phyloP scores from a whole-genome alignment of 53 echinoderm and acorn worm species.

The Mesocentrotus franciscanus region DNA sequence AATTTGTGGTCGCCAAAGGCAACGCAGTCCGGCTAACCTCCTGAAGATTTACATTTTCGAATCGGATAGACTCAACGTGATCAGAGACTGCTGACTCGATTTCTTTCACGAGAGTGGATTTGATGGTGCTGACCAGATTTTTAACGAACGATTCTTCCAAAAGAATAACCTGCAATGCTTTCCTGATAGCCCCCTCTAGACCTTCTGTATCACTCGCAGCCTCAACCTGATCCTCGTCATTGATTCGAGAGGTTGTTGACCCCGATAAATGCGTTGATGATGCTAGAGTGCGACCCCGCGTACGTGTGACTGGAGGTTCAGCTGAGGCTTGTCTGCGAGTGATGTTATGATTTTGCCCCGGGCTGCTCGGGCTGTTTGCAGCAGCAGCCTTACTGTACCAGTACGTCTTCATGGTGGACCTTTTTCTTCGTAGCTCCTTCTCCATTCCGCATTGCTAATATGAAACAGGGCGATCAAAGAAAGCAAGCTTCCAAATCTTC shows the following conservation, averaged over 20 bases:
- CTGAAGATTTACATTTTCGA: constrained; percentile 15
- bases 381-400: no score
- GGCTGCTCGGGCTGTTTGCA: no score
- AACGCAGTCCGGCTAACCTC: no score
- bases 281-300: not conserved
- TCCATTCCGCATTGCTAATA: no score
- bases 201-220: not conserved
- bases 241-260: no score
- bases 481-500: no score
- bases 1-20: no score
- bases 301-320: not conserved
- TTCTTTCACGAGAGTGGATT: constrained; percentile 31
- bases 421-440: no score
- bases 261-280: not conserved
- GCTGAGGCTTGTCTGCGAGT: not conserved
- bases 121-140: constrained; percentile 29
- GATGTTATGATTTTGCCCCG: not conserved
- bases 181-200: not conserved
- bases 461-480: no score
- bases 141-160: constrained; percentile 15
- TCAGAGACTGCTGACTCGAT: constrained; percentile 30
- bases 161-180: constrained; percentile 42
- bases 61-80: constrained; percentile 16
- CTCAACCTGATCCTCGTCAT: no score
- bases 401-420: not conserved